A percentile compares a stretch with the other conserved stretches of the same genome.
Evolutionary conservation across 2,113 vertebrate genomes (phyloP).

Genomic region (Martes martes): DNA sequence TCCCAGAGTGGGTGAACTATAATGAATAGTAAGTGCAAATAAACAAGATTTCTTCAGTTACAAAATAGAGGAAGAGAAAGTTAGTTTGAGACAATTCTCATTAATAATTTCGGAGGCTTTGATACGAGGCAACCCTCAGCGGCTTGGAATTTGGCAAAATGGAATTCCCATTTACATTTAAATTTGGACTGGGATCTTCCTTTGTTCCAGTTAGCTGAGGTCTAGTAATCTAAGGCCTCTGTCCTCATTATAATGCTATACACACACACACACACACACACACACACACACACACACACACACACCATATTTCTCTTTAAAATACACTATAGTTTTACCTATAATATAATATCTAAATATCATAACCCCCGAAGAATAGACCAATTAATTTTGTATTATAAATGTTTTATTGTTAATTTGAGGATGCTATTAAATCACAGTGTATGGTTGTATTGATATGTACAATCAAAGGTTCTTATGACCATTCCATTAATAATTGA

Average conservation of each 20-base stretch:
- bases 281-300: neutral
- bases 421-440: conserved; percentile 15
- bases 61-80: neutral
- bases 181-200: conserved; percentile 36
- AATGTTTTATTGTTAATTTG: conserved; percentile 29
- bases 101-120: neutral
- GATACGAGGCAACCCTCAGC: neutral
- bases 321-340: conserved; percentile 6
- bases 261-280: neutral
- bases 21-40: conserved; percentile 7
- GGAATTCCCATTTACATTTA: conserved; percentile 16
- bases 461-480: neutral
- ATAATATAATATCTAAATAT: conserved; percentile 19
- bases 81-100: conserved; percentile 13
- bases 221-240: neutral
- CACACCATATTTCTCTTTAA: conserved; percentile 3
- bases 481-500: conserved; percentile 38
- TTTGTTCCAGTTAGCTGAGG: neutral
- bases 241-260: neutral
- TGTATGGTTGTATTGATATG: conserved; percentile 11
- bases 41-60: conserved; percentile 37
- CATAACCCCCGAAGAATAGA: neutral
- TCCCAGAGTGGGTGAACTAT: conserved; percentile 43
- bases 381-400: neutral
- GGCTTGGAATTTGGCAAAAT: neutral